Evolutionary conservation across 2,113 vertebrate species (phyloP), one percentile per base, ranked within the genome.

Genomic region (Vombatus ursinus): DNA sequence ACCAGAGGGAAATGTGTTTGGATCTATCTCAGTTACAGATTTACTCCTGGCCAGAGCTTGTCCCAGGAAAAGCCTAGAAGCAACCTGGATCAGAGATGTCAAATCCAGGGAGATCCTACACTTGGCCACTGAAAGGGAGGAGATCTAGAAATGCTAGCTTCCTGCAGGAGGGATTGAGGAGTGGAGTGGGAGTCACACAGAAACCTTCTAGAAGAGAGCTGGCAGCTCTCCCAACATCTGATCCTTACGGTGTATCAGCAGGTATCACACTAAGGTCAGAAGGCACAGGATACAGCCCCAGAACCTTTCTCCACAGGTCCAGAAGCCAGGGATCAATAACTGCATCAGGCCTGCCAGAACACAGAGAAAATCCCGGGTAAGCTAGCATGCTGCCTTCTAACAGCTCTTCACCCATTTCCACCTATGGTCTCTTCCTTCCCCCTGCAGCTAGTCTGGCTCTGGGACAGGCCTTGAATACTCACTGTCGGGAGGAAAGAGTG

Each of bases 261-360:
- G 98, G 98, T 90, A 99, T 97, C 9, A 98, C 94, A 10, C 90
- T 90, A 49, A 99, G 92, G 23, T 97, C 97, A 0, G 95, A 61
- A 93, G 99, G 96, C 14, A 98, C 95, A 0, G 99, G 99, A 93
- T 99, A 98, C 49, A 99, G 95, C 50, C 96, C 8, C 0, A 98
- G 98, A 48, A 99, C 97, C 96, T 99, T 99, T n/a, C 97, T 98
- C 99, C 99, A 99, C 91, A 99, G 98, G 0, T 98, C 95, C 1
- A 48, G 19, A 16, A 99, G 98, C 99, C 99, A 99, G 0, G 99
- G 99, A 96, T 99, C 99, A 0, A 99, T 95, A 92, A 99, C 99
- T 1, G 99, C 99, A 47, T 99, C 99, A 0, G 99, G 97, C n/a
- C 99, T 99, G 98, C 7, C 52, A 50, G 37, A 93, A 19, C 53